Evolutionary conservation across 2,888 invertebrate species (phyloP), one percentile per base, ranked within the genome.

Genomic region (Archaeoteleia sp.): DNA sequence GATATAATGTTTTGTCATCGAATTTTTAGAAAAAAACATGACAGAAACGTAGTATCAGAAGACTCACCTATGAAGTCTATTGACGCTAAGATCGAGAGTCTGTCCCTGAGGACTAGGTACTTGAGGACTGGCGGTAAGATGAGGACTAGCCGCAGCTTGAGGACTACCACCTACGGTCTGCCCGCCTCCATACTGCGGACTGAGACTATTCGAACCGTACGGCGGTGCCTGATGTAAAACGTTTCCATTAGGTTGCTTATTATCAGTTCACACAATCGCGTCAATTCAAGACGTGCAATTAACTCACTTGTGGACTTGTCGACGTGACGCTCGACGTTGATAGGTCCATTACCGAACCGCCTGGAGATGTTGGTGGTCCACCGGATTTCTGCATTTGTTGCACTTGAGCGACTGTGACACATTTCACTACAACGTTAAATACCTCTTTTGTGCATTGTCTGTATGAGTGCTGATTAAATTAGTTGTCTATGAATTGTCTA

Each of bases 51-150:
- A 17, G n/a, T 9, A 23, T 15, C 12, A 12, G 13, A 23, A n/a
- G 13, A 62, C 54, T 81, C 88, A 94, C 94, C 94, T 93, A 89
- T 94, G 93, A 86, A 94, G 90, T 86, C 94, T 90, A 86, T 93
- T 94, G 78, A 95, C 94, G 87, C 94, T 94, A 85, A 95, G 91
- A 88, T 95, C 95, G 86, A 95, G 89, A 78, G 95, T 95, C 86
- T 95, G 95, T 78, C 95, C 95, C 88, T 95, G 95, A 70, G 95
- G 95, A 88, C 94, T 95, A 82, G 95, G 94, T 87, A 94, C 94
- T 88, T 94, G 94, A 73, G 94, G 94, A 87, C 94, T 94, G 82
- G 94, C 92, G 74, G 93, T 91, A 77, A 92, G 90, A 83, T 92
- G 91, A 72, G 95, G 95, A 86, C 94, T 94, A 72, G 94, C 92